Conservation (phyloP, 2,888 invertebrate species). For the Cryptus armator region DNA sequence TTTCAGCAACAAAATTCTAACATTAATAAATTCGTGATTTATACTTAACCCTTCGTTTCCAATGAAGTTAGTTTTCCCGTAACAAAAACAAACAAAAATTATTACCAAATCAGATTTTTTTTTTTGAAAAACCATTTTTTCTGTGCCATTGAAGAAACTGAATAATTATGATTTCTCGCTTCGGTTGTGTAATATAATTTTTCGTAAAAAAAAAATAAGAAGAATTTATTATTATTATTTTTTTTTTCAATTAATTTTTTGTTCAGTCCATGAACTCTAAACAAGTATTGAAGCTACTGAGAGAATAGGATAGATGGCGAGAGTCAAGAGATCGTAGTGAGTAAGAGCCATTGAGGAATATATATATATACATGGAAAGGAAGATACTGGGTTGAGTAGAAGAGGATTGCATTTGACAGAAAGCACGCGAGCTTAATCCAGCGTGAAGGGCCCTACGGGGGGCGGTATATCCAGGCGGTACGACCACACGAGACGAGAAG, state of each 20-base stretch:
- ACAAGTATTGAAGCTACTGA: not conserved
- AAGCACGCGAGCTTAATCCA: conserved; percentile 66
- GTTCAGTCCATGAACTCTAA: not conserved
- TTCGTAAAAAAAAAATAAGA: not conserved
- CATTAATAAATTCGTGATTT: too few relatives aligned
- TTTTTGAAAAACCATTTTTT: too few relatives aligned
- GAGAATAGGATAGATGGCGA: not conserved
- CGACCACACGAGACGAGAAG: conserved; percentile 44
- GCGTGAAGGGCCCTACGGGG: conserved; percentile 47
- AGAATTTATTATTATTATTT: not conserved
- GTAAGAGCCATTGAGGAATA: conserved; percentile 38
- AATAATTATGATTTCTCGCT: too few relatives aligned
- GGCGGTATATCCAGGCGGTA: conserved; percentile 50
- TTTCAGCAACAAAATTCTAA: too few relatives aligned
- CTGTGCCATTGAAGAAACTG: too few relatives aligned
- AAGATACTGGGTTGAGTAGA: conserved; percentile 26
- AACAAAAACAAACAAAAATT: too few relatives aligned
- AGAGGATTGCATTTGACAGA: conserved; percentile 66
- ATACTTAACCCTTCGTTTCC: too few relatives aligned
- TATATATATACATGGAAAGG: conserved; percentile 29
- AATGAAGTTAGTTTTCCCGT: too few relatives aligned
- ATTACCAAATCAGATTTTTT: too few relatives aligned
- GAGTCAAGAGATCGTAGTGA: conserved; percentile 7
- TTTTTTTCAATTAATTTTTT: not conserved
- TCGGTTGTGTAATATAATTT: not conserved